Evolutionary conservation across 2,797 vertebrate genomes (phyloP), one percentile per base, ranked within the genome.

Genomic region (Hydrophis major): DNA sequence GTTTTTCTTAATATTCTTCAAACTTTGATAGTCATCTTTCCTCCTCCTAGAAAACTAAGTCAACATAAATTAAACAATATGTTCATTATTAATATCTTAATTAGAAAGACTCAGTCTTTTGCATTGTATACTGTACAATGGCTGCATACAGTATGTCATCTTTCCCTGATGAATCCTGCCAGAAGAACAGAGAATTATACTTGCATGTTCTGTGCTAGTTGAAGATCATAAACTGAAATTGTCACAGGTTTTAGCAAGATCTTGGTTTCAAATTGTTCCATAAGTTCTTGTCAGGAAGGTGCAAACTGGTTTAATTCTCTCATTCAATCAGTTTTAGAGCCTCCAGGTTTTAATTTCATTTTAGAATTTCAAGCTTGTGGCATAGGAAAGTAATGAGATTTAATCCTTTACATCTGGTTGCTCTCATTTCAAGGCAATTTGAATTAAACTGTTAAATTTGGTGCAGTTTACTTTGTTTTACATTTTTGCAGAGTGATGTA

Each of bases 391-490:
- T 47, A 20, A 56, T 28, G 32, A 86, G 69, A 55, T 7, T 12
- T 12, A 63, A 89, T 50, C 47, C 56, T 32, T 74, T 57, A 10
- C 56, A 74, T 32, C n/a, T 89, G 42, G 56, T 78, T 53, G n/a
- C 20, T 92, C 53, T 22, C 55, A 59, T 90, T 0, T 0, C 13
- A 90, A 56, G 59, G 32, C 59, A 59, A 8, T 32, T 69, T 88
- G 28, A 93, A 63, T 53, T 50, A 57, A 92, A 16, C 63, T 94
- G 20, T 74, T 92, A 92, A 57, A 50, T 89, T 89, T 78, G 47
- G 83, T 89, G 69, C 88, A 0, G 0, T 25, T 94, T 91, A 6
- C 88, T 25, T 78, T 94, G 0, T 0, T 25, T 78, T 50, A 27
- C 61, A 88, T 69, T 78, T 95, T 92, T 93, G 59, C 63, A 92